phyloP scores from a whole-genome alignment of 2,113 vertebrate genomes.

The Chauna torquata region DNA sequence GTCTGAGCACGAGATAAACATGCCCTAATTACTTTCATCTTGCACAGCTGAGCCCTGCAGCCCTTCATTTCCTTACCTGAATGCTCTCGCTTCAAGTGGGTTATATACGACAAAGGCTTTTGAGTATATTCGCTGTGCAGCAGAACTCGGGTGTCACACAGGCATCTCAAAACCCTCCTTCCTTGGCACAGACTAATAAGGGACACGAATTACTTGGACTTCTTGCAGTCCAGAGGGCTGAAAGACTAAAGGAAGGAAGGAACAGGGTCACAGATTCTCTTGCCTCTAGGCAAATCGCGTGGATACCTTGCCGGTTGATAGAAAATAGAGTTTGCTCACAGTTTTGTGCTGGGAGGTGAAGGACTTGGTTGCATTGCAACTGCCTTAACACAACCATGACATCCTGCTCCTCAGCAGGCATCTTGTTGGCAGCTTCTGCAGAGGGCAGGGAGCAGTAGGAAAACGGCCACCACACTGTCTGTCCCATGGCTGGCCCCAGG shows the following conservation, averaged over 20 bases:
- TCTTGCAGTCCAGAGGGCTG: not conserved
- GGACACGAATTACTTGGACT: not conserved
- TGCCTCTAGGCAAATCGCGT: not conserved
- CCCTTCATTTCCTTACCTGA: constrained; percentile 58
- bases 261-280: not conserved
- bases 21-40: constrained; percentile 60
- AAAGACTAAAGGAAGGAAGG: not conserved
- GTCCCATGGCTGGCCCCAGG: rapidly evolving
- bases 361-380: not conserved
- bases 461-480: not conserved
- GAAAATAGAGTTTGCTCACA: not conserved
- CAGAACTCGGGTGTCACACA: not conserved
- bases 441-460: not conserved
- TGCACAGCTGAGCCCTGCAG: constrained; percentile 54
- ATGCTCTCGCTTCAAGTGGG: not conserved
- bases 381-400: not conserved
- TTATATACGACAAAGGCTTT: constrained; percentile 14
- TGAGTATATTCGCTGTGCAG: not conserved
- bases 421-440: not conserved
- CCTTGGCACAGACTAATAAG: not conserved
- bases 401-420: not conserved
- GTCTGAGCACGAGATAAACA: constrained; percentile 41
- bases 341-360: not conserved
- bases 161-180: not conserved
- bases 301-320: rapidly evolving